A percentile compares a stretch with the other conserved stretches of the same genome.
phyloP scores from a whole-genome alignment of 2,797 vertebrate genomes.

The Brotula barbata region DNA sequence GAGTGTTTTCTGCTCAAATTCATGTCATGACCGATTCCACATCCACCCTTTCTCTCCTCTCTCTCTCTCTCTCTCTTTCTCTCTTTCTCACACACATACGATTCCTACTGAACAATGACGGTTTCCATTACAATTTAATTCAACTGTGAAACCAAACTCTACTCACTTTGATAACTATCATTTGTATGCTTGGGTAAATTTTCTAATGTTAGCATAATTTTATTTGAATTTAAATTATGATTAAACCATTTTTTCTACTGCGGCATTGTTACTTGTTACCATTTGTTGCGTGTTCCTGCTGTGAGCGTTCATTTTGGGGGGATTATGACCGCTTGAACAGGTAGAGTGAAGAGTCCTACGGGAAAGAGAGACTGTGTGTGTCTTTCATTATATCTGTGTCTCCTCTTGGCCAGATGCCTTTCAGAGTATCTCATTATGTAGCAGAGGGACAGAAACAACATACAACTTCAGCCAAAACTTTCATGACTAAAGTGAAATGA shows the following conservation, averaged over 20 bases:
- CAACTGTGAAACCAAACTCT: too few relatives aligned
- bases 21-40: slow-evolving; percentile 9
- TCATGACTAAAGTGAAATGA: slow-evolving; percentile 47
- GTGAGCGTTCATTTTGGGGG: slow-evolving; percentile 29
- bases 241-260: too few relatives aligned
- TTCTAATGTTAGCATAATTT: too few relatives aligned
- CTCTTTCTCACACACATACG: background rate
- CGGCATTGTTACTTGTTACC: too few relatives aligned
- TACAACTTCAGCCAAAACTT: slow-evolving; percentile 27
- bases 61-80: background rate
- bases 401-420: slow-evolving; percentile 1
- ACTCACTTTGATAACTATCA: too few relatives aligned
- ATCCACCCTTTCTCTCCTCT: background rate
- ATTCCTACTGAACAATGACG: background rate
- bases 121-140: background rate
- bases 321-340: slow-evolving; percentile 47
- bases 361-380: slow-evolving; percentile 23
- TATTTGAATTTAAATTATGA: too few relatives aligned
- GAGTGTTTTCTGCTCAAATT: slow-evolving; percentile 34
- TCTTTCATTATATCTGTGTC: slow-evolving; percentile 23
- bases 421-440: slow-evolving; percentile 25
- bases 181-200: too few relatives aligned
- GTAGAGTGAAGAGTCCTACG: slow-evolving; percentile 45
- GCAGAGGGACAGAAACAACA: slow-evolving; percentile 3
- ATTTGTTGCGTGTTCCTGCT: too few relatives aligned